A percentile compares a stretch with the other conserved stretches of the same genome.
phyloP scores from a whole-genome alignment of 2,113 vertebrate species.

The Bubo bubo region DNA sequence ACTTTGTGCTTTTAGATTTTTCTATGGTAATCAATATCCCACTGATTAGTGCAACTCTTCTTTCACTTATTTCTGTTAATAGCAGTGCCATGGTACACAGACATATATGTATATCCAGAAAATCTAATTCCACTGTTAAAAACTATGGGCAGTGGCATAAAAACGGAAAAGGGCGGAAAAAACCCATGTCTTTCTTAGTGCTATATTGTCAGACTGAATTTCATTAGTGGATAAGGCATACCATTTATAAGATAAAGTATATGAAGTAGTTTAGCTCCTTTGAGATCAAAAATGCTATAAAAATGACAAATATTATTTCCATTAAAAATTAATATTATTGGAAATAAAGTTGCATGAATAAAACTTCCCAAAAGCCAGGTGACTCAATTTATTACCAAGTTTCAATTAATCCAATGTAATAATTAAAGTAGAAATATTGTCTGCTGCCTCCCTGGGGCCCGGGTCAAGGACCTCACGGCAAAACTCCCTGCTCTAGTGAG shows the following conservation, averaged over 20 bases:
- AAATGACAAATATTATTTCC: background rate
- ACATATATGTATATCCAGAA: background rate
- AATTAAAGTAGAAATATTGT: background rate
- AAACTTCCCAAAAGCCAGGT: background rate
- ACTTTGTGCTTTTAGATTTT: background rate
- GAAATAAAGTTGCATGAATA: background rate
- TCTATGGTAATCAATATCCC: background rate
- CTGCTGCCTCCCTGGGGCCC: no score
- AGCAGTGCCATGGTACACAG: background rate
- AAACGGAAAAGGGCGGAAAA: background rate
- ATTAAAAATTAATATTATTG: background rate
- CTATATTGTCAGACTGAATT: background rate
- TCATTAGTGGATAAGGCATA: background rate
- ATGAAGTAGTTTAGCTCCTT: background rate
- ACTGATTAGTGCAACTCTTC: background rate
- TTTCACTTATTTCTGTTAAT: background rate
- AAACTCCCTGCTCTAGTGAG: no score
- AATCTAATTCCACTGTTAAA: background rate
- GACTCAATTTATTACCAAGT: background rate
- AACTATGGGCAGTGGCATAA: background rate
- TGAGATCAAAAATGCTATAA: background rate
- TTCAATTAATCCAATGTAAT: background rate
- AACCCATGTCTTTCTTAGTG: background rate
- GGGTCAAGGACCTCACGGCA: no score
- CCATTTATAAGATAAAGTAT: background rate